Evolutionary conservation across 30 jellyfish, hydroid and myxozoan species (phyloP), one percentile per base, ranked within the genome.

Genomic region (Rhopilema esculentum): DNA sequence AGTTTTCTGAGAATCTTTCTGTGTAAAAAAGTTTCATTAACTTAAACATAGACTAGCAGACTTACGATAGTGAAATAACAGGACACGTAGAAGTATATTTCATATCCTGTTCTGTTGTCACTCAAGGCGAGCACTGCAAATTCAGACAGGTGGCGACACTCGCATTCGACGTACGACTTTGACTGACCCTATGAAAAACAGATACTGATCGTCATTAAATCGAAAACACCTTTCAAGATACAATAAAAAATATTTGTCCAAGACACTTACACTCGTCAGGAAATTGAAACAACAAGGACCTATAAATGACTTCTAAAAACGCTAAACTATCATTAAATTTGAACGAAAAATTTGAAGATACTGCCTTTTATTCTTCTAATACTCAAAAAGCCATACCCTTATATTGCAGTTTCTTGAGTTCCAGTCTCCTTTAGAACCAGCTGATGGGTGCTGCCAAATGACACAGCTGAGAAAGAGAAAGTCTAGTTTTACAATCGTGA

Each of bases 81-180:
- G 18, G 99, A 86, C 15, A 95, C 93, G 24, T n/a, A 85, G 87
- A 95, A 95, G 69, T 95, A 95, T 2, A 91, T 82, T 49, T 95
- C 99, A 69, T 79, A 95, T 16, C 99, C 99, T 76, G 99, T 91
- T 64, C 97, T 67, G 76, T 95, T 64, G 70, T 95, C 99, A 82
- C 97, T 90, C n/a, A 64, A 64, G 0, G 99, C 99, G 16, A 88
- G 89, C 32, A 91, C 97, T 32, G 99, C 97, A 78, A 90, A 95
- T 74, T 95, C 97, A 7, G 99, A 95, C 89, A 95, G 28, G 72
- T 95, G 99, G 22, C 76, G 82, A 63, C 99, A 95, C 49, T 86
- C 97, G 80, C 99, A 95, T 82, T 95, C 98, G 17, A 95, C 97
- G 69, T 85, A 95, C 49, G 77, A 67, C 69, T 89, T 87, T 21